Conservation (phyloP, 2,797 vertebrate species). For the Mastacembelus armatus region DNA sequence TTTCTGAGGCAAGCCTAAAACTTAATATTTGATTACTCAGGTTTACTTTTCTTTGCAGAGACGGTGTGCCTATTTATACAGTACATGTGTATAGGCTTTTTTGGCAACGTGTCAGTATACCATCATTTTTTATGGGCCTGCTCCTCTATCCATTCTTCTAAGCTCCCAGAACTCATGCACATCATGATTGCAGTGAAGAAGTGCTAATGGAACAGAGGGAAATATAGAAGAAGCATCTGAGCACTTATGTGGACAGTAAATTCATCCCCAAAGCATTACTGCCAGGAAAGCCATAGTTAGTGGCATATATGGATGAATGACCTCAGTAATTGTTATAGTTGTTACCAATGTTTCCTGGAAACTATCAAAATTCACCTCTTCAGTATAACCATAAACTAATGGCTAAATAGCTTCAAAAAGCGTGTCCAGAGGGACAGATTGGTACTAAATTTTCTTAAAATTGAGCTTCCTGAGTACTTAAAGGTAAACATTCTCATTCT, state of each 20-base stretch:
- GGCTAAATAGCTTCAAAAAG: neutral
- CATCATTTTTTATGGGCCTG: conserved; percentile 19
- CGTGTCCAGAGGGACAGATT: neutral
- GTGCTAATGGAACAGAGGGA: conserved; percentile 55
- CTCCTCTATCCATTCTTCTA: conserved; percentile 22
- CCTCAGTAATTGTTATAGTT: conserved; percentile 10
- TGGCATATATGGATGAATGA: conserved; percentile 32
- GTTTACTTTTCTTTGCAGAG: conserved; percentile 36
- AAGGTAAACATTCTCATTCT: neutral
- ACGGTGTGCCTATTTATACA: neutral
- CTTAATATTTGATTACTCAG: conserved; percentile 67
- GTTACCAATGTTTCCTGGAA: conserved; percentile 40
- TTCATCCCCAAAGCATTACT: conserved; percentile 38
- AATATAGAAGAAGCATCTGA: conserved; percentile 36
- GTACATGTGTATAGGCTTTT: conserved; percentile 19
- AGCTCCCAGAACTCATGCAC: conserved; percentile 42
- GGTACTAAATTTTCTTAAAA: neutral
- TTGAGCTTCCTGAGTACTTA: neutral
- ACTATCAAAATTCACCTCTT: neutral
- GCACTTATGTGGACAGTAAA: conserved; percentile 46
- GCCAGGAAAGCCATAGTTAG: conserved; percentile 30
- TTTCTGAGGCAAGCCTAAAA: conserved; percentile 21
- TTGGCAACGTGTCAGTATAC: conserved; percentile 12
- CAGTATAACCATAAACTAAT: neutral
- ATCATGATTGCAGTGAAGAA: conserved; percentile 34